Base-by-base conservation (phyloP, 2,888 invertebrate species). In the Leucania comma region DNA sequence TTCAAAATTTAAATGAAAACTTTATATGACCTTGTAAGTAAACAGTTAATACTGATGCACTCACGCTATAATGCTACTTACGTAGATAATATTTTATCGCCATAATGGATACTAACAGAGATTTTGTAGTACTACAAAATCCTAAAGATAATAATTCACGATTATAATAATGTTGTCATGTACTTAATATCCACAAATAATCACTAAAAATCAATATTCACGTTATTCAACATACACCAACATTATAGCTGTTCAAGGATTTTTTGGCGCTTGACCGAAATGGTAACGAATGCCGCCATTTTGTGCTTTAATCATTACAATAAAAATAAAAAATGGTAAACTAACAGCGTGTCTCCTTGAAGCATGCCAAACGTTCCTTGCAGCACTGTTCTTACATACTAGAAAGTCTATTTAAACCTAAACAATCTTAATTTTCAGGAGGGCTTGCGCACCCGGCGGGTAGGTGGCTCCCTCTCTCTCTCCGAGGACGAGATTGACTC, bases 401-500 rank as follows among this genome's bases (percentile, higher is more conserved):
- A 42, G 14, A 42, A 42, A 42, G 42, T 42, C 24, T 0, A 26
- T n/a, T 32, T 2, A 12, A 8, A 56, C 29, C 3, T 17, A 14
- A 48, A n/a, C 22, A 9, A n/a, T 14, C 0, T 50, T 0, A 20
- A 48, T 46, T 56, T 68, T 4, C 95, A 96, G 93, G 96, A 97
- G 82, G 96, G 96, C 14, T 94, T 96, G 53, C 96, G 97, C 75
- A 91, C 96, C 10, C 95, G 97, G 29, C 97, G 98, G 86, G 97
- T 97, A 24, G 98, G 98, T 20, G 98, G 98, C 57, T 98, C 98
- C 2, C 95, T 98, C 20, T 98, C 98, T 6, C 94, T 98, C 0
- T 98, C 98, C 0, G 98, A 98, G 89, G 98, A 98, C 86, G 98
- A 98, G 92, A 95, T 98, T 75, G 98, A 98, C 90, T 97, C 97